Evolutionary conservation across 2,888 invertebrate species (phyloP).

Genomic region (Lasioglossum leucozonium): DNA sequence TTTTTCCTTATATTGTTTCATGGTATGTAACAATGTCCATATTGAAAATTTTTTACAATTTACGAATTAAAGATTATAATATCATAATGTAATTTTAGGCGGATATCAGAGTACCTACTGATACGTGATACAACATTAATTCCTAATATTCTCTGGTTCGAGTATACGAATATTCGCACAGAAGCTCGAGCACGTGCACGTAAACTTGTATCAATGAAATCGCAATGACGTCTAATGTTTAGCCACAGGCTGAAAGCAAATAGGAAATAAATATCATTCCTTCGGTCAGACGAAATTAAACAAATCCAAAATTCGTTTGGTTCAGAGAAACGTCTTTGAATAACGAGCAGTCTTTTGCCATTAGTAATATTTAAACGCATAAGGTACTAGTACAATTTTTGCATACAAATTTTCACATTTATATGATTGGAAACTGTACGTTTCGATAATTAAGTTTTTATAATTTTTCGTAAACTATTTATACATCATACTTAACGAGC

Average conservation of each 20-base stretch:
- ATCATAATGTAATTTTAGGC: conserved; percentile 85
- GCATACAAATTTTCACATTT: conserved; percentile 39
- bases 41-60: neutral
- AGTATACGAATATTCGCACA: conserved; percentile 94
- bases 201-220: conserved; percentile 92
- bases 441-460: conserved; percentile 34
- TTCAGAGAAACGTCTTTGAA: conserved; percentile 27
- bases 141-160: conserved; percentile 97
- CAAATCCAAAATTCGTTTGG: conserved; percentile 22
- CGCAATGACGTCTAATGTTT: conserved; percentile 91
- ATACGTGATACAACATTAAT: conserved; percentile 95
- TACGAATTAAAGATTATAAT: neutral
- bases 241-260: conserved; percentile 79
- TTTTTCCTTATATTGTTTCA: conserved; percentile 93
- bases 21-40: conserved; percentile 88
- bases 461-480: conserved; percentile 35
- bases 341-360: conserved; percentile 14
- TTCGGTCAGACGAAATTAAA: conserved; percentile 21
- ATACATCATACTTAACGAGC: conserved; percentile 1
- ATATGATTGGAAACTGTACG: conserved; percentile 11
- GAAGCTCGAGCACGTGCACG: conserved; percentile 92
- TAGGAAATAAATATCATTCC: conserved; percentile 60
- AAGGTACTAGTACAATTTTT: conserved; percentile 59
- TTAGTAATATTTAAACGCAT: conserved; percentile 32
- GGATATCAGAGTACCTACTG: conserved; percentile 93